Evolutionary conservation across 2,888 invertebrate species (phyloP).

Genomic region (Odontomyia ornata): DNA sequence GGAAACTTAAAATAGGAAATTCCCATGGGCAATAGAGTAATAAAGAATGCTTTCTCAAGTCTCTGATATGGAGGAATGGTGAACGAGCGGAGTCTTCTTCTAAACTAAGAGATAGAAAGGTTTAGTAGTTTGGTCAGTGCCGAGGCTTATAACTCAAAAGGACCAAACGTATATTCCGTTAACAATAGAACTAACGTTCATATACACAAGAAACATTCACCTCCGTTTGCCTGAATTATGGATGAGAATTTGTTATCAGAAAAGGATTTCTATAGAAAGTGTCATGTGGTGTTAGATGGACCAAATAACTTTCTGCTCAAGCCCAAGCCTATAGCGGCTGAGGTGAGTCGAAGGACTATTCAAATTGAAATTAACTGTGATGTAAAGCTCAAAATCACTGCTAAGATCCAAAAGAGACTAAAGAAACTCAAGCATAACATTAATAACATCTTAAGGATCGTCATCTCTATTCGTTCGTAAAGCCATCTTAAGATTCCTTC

Average conservation of each 20-base stretch:
- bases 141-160: constrained; percentile 35
- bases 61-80: not conserved
- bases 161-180: not conserved
- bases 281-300: constrained; percentile 44
- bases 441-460: constrained; percentile 43
- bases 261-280: constrained; percentile 50
- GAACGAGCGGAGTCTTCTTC: not conserved
- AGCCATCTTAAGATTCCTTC: constrained; percentile 35
- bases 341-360: constrained; percentile 20
- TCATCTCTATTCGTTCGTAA: constrained; percentile 19
- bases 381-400: constrained; percentile 39
- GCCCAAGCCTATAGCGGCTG: no score
- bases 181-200: not conserved
- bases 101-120: constrained; percentile 1
- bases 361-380: constrained; percentile 50
- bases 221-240: constrained; percentile 48
- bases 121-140: constrained; percentile 27
- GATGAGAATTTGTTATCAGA: constrained; percentile 51
- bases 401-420: constrained; percentile 27
- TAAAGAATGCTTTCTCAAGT: constrained; percentile 44
- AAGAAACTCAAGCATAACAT: constrained; percentile 11
- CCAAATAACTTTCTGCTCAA: no score
- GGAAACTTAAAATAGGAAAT: constrained; percentile 50
- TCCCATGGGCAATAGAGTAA: constrained; percentile 46
- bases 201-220: not conserved